phyloP scores from a whole-genome alignment of 2,888 invertebrate species.

The Oasisia sp. region DNA sequence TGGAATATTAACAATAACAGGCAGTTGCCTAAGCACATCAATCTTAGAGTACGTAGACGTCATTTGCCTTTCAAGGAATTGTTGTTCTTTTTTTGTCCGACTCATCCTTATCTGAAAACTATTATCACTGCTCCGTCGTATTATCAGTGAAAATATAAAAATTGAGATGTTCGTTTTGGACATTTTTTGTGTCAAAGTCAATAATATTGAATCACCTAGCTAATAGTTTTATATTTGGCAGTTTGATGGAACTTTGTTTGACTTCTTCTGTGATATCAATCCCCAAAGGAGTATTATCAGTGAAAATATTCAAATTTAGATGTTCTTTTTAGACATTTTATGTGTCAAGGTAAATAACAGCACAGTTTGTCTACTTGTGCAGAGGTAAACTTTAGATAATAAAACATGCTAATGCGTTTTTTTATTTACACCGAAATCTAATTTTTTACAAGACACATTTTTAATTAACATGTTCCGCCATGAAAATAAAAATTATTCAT shows the following conservation, averaged over 20 bases:
- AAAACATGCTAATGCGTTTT: background rate
- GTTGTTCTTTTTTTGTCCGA: no score
- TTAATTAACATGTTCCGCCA: background rate
- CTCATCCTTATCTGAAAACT: no score
- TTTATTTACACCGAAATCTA: background rate
- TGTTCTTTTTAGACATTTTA: background rate
- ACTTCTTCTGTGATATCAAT: conserved; percentile 73
- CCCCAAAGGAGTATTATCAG: conserved; percentile 77
- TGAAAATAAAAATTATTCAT: background rate
- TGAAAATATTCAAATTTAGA: background rate
- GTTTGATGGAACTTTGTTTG: conserved; percentile 69
- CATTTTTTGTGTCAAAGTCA: no score
- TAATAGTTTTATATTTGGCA: conserved; percentile 31
- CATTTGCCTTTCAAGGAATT: no score
- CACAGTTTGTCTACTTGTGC: background rate
- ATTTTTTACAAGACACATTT: background rate
- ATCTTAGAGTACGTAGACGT: no score
- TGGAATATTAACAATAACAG: no score
- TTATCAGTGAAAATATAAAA: background rate
- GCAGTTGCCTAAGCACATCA: no score
- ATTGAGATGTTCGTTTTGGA: no score
- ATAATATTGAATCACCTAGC: background rate
- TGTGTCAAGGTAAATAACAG: background rate
- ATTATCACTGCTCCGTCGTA: background rate
- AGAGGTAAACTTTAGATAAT: background rate